Percentiles rank a stretch among this genome's conserved stretches.
Evolutionary conservation across 2,113 vertebrate genomes (phyloP).

Genomic region (Canis aureus): DNA sequence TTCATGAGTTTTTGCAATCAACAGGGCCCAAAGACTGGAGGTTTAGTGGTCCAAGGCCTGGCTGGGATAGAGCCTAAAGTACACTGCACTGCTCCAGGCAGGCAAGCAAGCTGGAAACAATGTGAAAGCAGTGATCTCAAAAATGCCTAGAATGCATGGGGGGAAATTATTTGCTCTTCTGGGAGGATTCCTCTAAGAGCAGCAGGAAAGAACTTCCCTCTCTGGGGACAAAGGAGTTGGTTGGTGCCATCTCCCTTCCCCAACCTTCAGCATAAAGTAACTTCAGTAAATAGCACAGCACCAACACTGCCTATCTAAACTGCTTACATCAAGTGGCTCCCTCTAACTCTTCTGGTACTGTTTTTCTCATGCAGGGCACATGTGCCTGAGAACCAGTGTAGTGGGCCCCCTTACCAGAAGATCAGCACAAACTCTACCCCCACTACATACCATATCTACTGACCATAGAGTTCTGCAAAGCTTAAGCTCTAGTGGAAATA

Average conservation of each 20-base stretch:
- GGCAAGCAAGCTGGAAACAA: neutral
- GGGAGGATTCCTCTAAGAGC: neutral
- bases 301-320: no score
- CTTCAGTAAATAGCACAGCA: no score
- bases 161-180: neutral
- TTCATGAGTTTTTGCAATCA: neutral
- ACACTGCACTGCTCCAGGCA: neutral
- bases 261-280: no score
- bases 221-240: neutral
- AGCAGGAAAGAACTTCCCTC: neutral
- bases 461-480: no score
- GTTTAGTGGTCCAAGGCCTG: neutral
- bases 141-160: neutral
- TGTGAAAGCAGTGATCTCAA: neutral
- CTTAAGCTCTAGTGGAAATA: no score
- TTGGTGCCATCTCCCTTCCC: neutral
- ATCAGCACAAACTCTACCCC: no score
- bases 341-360: no score
- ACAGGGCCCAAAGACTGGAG: neutral
- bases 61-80: neutral
- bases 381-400: no score
- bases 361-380: no score
- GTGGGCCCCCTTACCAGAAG: no score
- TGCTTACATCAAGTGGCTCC: no score
- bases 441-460: no score